Evolutionary conservation across 2,113 vertebrate genomes (phyloP).

Genomic region (Redunca redunca): DNA sequence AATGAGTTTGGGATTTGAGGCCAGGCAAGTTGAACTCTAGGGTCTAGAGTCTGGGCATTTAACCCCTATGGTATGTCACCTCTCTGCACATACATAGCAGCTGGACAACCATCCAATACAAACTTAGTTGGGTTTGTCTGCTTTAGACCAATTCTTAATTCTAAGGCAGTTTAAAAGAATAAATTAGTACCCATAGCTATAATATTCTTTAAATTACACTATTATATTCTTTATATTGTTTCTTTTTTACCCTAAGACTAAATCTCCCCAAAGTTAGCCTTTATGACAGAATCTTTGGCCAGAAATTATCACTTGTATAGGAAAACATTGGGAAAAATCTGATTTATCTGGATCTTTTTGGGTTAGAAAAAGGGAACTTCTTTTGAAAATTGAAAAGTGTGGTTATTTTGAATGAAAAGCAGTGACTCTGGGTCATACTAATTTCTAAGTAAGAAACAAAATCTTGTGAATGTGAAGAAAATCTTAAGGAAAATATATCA

Average conservation of each 20-base stretch:
- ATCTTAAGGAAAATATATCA: neutral
- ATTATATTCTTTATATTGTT: constrained; percentile 37
- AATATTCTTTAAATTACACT: constrained; percentile 49
- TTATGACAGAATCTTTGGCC: constrained; percentile 1
- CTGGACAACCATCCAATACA: neutral
- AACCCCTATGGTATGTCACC: neutral
- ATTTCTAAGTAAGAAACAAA: neutral
- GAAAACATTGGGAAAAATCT: neutral
- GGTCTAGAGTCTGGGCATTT: neutral
- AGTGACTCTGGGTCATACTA: neutral
- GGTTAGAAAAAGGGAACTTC: neutral
- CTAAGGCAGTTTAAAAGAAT: constrained; percentile 30
- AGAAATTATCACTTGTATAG: neutral
- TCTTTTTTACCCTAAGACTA: neutral
- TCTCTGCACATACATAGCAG: neutral
- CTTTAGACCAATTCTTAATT: constrained; percentile 50
- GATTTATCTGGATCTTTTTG: neutral
- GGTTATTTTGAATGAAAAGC: constrained; percentile 17
- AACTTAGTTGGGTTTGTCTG: constrained; percentile 4
- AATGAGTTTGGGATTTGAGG: neutral
- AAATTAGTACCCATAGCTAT: constrained; percentile 45
- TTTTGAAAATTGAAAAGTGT: neutral
- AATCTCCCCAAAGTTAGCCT: constrained; percentile 17
- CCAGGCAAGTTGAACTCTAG: neutral
- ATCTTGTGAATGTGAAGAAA: neutral